A percentile compares a stretch with the other conserved stretches of the same genome.
Conservation (phyloP, 2,797 vertebrate species). For the Premnoplex brunnescens region DNA sequence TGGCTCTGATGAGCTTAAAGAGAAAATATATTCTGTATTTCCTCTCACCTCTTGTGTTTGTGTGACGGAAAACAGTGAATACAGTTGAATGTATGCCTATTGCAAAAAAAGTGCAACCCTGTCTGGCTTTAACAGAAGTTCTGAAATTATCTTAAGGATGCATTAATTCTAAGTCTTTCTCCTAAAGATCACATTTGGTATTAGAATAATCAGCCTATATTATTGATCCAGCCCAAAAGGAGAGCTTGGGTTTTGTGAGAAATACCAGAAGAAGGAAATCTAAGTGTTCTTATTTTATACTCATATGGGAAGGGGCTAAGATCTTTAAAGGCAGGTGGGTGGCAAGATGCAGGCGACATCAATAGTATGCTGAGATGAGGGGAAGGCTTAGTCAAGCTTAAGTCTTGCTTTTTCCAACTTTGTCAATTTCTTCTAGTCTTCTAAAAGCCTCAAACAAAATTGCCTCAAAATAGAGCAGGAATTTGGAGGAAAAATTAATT, state of each 20-base stretch:
- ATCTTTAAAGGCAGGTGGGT: not conserved
- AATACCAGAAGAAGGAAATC: not conserved
- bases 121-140: not conserved
- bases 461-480: not conserved
- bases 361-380: not conserved
- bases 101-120: not conserved
- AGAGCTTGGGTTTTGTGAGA: not conserved
- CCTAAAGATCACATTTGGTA: not conserved
- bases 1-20: not conserved
- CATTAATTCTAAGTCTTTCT: not conserved
- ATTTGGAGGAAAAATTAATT: not conserved
- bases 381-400: not conserved
- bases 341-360: not conserved
- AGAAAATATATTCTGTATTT: not conserved
- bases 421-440: not conserved
- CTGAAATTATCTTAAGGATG: not conserved
- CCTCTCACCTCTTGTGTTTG: not conserved
- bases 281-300: not conserved
- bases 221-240: not conserved
- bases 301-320: not conserved
- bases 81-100: not conserved
- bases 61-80: not conserved
- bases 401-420: not conserved
- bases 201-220: not conserved
- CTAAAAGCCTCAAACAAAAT: not conserved